These are phyloP conservation scores for Musca domestica DNA, from an alignment of 1,140 invertebrate genomes.

Conservation along the genomic window DNA sequence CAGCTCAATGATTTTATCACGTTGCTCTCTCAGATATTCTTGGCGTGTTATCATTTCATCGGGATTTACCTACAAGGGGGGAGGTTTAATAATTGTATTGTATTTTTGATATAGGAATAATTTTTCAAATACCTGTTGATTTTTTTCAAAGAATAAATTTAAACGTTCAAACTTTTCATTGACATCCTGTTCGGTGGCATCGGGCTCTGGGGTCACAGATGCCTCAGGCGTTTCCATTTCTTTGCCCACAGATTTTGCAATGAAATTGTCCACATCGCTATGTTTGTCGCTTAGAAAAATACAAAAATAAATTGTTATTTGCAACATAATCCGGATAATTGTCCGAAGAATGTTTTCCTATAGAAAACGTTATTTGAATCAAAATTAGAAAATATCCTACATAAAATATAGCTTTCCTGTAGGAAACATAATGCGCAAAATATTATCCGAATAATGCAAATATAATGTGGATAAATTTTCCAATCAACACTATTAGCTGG, in stretches of 20 bases:
- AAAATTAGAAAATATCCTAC: no score
- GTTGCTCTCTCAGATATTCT: constrained; percentile 79
- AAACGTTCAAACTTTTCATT: constrained; percentile 50
- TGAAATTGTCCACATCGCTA: constrained; percentile 43
- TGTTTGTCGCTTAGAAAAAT: constrained; percentile 21
- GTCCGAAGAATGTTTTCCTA: no score
- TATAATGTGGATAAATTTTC: no score
- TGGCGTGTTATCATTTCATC: constrained; percentile 77
- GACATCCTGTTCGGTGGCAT: constrained; percentile 41
- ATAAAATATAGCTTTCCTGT: no score
- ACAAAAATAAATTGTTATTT: background rate
- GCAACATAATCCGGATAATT: no score
- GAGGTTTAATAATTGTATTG: background rate
- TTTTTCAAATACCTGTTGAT: constrained; percentile 33
- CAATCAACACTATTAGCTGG: no score
- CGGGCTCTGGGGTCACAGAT: constrained; percentile 50
- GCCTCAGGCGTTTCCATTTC: constrained; percentile 46
- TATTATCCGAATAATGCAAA: no score
- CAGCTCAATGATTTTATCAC: constrained; percentile 84
- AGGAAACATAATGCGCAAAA: no score
- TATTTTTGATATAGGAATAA: background rate
- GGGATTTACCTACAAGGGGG: constrained; percentile 50
- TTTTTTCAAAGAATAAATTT: constrained; percentile 51
- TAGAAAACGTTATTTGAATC: no score
- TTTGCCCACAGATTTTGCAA: constrained; percentile 43